Percentiles rank a stretch among this genome's conserved stretches.
These are phyloP conservation scores for Fragariocoptes setiger DNA, from an alignment of 1,140 invertebrate species.

Conservation along the genomic window DNA sequence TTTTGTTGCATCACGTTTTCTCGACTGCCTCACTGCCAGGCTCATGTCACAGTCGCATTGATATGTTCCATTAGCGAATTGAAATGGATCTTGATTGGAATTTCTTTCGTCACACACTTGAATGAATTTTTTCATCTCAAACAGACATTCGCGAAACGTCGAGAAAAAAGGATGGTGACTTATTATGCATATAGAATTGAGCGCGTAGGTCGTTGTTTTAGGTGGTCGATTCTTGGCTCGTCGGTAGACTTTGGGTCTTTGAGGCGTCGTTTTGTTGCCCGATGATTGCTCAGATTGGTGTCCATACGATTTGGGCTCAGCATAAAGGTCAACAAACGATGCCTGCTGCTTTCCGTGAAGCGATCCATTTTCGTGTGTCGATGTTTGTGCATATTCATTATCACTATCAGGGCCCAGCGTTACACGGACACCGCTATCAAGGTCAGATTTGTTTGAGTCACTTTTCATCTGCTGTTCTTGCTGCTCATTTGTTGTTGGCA, in stretches of 20 bases:
- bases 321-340: too few relatives aligned
- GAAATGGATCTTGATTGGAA: constrained; percentile 45
- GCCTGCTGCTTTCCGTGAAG: background rate
- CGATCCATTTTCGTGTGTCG: background rate
- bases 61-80: constrained; percentile 28
- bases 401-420: background rate
- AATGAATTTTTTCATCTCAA: constrained; percentile 70
- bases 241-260: background rate
- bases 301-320: too few relatives aligned
- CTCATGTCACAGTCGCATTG: background rate
- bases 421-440: background rate
- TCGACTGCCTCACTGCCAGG: too few relatives aligned
- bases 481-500: background rate
- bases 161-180: constrained; percentile 98
- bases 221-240: background rate
- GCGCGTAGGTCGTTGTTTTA: constrained; percentile 10
- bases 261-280: background rate
- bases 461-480: background rate
- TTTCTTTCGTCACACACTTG: constrained; percentile 84
- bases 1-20: background rate
- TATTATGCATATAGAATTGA: constrained; percentile 84
- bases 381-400: background rate
- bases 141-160: constrained; percentile 82
- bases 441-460: background rate
- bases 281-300: background rate